A percentile compares a stretch with the other conserved stretches of the same genome.
phyloP scores from a whole-genome alignment of 2,888 invertebrate species.

The Caradrina clavipalpis region DNA sequence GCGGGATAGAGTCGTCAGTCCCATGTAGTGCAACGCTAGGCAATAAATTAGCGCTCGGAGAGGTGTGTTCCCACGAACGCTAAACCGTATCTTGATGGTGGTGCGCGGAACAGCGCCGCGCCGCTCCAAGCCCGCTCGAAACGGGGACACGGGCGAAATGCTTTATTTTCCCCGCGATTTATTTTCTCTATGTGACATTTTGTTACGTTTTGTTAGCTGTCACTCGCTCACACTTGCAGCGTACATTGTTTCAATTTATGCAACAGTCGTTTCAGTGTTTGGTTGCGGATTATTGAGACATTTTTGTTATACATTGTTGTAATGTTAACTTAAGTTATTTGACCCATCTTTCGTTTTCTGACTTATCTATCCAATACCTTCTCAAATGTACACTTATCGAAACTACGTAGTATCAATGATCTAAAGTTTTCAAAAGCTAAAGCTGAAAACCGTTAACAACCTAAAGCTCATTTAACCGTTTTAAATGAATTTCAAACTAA shows the following conservation, averaged over 20 bases:
- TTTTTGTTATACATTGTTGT: conserved; percentile 25
- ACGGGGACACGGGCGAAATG: conserved; percentile 84
- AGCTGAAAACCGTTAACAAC: not conserved
- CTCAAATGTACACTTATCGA: not conserved
- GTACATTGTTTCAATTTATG: conserved; percentile 69
- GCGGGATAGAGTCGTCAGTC: conserved; percentile 89
- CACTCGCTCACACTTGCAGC: conserved; percentile 79
- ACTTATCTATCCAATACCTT: not conserved
- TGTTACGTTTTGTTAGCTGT: conserved; percentile 87
- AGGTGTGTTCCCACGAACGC: conserved; percentile 87
- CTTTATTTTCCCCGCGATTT: conserved; percentile 88
- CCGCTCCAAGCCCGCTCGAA: conserved; percentile 74
- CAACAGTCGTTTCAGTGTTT: conserved; percentile 47
- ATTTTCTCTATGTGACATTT: conserved; percentile 81
- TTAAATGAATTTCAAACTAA: conserved; percentile 22
- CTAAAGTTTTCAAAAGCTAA: not conserved
- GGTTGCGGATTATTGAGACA: conserved; percentile 41
- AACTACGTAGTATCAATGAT: not conserved
- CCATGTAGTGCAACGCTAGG: conserved; percentile 83
- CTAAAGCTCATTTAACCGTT: not conserved
- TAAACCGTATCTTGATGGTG: conserved; percentile 88
- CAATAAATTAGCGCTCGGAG: conserved; percentile 87
- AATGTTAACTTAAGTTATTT: conserved; percentile 26
- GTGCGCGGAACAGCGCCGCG: conserved; percentile 67
- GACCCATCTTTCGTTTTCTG: conserved; percentile 7